Percentiles rank a stretch among this genome's conserved stretches.
phyloP scores from a whole-genome alignment of 2,113 vertebrate genomes.

The Orientallactaga bullata region DNA sequence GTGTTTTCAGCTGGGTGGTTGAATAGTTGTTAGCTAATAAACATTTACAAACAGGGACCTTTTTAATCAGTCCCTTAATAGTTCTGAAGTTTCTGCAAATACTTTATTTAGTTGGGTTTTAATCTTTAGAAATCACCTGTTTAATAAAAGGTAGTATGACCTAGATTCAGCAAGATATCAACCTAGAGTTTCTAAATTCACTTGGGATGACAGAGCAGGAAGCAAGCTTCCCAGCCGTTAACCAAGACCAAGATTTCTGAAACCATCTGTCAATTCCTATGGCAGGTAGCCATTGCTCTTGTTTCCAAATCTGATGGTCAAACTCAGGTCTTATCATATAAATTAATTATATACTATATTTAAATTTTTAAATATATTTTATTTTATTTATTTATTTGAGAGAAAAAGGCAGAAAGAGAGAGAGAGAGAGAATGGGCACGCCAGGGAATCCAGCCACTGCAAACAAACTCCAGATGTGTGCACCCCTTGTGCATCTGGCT shows the following conservation, averaged over 20 bases:
- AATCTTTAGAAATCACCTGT: slow-evolving; percentile 14
- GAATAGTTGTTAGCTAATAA: background rate
- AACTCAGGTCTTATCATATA: slow-evolving; percentile 23
- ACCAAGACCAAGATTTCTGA: slow-evolving; percentile 30
- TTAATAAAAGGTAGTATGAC: background rate
- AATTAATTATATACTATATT: slow-evolving; percentile 53
- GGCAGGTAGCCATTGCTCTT: slow-evolving; percentile 15
- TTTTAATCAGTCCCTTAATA: slow-evolving; percentile 9
- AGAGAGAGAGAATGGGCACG: no score
- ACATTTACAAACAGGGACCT: background rate
- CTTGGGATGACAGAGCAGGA: background rate
- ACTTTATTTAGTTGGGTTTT: slow-evolving; percentile 15
- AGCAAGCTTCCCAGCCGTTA: background rate
- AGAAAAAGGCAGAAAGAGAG: no score
- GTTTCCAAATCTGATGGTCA: slow-evolving; percentile 39
- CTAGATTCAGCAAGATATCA: background rate
- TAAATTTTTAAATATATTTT: no score
- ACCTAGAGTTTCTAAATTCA: background rate
- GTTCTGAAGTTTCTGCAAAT: background rate
- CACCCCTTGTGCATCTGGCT: no score
- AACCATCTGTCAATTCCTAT: slow-evolving; percentile 38
- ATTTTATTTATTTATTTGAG: no score
- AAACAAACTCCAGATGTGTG: no score
- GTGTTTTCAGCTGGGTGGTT: background rate
- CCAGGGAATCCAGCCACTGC: no score